A percentile compares a stretch with the other conserved stretches of the same genome.
Conservation (phyloP, 2,888 invertebrate species). For the Zaprionus obscuricornis region DNA sequence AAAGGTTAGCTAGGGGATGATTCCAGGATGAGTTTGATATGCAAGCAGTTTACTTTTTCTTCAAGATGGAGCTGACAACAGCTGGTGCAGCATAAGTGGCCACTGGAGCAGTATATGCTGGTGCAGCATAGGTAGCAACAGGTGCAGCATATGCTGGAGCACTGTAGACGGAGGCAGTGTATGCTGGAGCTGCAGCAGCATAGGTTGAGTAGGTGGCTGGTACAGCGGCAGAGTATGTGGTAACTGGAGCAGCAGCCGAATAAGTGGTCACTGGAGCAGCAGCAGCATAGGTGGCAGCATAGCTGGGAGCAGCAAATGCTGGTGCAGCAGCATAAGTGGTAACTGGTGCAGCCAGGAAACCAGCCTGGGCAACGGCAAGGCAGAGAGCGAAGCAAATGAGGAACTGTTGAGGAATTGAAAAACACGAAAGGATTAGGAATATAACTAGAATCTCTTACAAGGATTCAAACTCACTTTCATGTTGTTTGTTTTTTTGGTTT, state of each 20-base stretch:
- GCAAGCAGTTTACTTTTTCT: slow-evolving; percentile 65
- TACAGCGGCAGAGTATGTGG: slow-evolving; percentile 44
- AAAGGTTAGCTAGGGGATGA: not conserved
- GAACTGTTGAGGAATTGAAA: slow-evolving; percentile 61
- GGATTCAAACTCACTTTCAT: slow-evolving; percentile 56
- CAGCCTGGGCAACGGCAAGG: slow-evolving; percentile 77
- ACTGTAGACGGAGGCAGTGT: slow-evolving; percentile 45
- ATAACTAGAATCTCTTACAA: not conserved
- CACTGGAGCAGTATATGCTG: slow-evolving; percentile 39
- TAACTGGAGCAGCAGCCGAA: slow-evolving; percentile 54
- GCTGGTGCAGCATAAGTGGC: slow-evolving; percentile 54
- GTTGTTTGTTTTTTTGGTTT: slow-evolving; percentile 44
- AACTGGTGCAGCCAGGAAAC: slow-evolving; percentile 59
- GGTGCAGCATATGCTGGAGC: slow-evolving; percentile 59
- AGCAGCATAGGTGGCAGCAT: slow-evolving; percentile 49
- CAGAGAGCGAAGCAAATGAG: slow-evolving; percentile 77
- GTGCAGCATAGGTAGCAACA: slow-evolving; percentile 45
- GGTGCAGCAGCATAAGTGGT: slow-evolving; percentile 54
- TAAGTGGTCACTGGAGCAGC: slow-evolving; percentile 57
- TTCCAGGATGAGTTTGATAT: not conserved
- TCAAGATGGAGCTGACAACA: slow-evolving; percentile 62
- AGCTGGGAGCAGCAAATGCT: slow-evolving; percentile 42
- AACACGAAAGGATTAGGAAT: slow-evolving; percentile 22
- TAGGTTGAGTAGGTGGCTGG: slow-evolving; percentile 56
- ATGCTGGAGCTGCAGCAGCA: slow-evolving; percentile 49